A percentile compares a stretch with the other conserved stretches of the same genome.
These are phyloP conservation scores for Pollenia labialis DNA, from an alignment of 2,888 invertebrate species.

Conservation along the genomic window DNA sequence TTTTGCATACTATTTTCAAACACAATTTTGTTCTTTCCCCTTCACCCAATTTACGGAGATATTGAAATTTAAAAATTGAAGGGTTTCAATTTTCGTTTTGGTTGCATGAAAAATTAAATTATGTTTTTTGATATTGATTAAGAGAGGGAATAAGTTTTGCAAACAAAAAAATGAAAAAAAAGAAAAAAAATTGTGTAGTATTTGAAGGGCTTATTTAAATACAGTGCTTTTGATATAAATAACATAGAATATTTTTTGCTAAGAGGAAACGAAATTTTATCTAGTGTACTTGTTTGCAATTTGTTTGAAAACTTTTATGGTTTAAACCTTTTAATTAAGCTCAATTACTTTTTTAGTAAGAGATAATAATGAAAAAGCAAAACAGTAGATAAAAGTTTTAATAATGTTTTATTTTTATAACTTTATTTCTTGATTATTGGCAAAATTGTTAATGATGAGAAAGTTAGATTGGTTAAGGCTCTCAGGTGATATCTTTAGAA, in stretches of 20 bases:
- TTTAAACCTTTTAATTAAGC: constrained; percentile 17
- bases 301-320: constrained; percentile 5
- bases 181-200: background rate
- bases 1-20: constrained; percentile 2
- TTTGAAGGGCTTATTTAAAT: constrained; percentile 3
- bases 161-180: background rate
- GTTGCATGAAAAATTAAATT: constrained; percentile 26
- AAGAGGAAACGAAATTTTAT: background rate
- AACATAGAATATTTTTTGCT: background rate
- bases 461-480: no score
- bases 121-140: constrained; percentile 30
- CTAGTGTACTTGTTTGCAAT: background rate
- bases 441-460: no score
- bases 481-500: no score
- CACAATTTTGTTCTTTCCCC: constrained; percentile 4
- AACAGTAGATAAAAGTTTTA: background rate
- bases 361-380: background rate
- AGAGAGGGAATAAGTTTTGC: background rate
- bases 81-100: constrained; percentile 31
- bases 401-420: background rate
- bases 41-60: background rate
- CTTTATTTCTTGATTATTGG: no score
- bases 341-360: constrained; percentile 10
- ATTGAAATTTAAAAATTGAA: background rate
- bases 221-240: background rate